Conservation (phyloP, 2,113 vertebrate genomes). For the Nibea albiflora region DNA sequence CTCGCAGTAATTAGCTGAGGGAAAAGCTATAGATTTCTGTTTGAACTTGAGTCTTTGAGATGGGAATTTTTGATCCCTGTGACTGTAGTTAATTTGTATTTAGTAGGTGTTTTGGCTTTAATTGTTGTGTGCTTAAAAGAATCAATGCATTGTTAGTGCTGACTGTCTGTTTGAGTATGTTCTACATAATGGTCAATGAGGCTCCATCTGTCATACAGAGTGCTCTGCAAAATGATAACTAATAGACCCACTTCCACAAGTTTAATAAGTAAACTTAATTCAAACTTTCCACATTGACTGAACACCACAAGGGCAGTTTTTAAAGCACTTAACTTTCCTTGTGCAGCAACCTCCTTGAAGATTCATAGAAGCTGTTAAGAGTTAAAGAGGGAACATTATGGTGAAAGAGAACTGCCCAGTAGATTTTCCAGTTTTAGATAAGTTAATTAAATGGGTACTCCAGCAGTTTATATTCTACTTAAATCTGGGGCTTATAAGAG, state of each 20-base stretch:
- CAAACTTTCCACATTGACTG: not conserved
- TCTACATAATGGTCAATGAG: not conserved
- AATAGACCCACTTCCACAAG: not conserved
- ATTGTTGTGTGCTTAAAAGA: not conserved
- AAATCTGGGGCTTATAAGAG: no score
- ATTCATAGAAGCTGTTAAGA: not conserved
- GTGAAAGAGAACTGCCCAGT: no score
- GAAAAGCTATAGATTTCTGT: conserved; percentile 61
- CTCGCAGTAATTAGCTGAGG: conserved; percentile 58
- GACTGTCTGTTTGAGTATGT: not conserved
- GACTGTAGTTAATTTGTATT: conserved; percentile 33
- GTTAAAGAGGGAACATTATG: no score
- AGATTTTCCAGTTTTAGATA: no score
- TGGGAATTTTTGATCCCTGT: conserved; percentile 22
- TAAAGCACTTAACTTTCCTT: not conserved
- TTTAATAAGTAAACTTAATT: not conserved
- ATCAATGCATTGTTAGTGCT: not conserved
- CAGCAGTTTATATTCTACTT: no score
- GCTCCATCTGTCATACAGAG: not conserved
- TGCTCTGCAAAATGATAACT: not conserved
- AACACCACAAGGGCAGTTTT: not conserved
- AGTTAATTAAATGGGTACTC: no score
- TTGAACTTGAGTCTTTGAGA: conserved; percentile 17
- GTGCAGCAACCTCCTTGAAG: not conserved
- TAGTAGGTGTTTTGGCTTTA: conserved; percentile 16